Conservation (phyloP, 2,113 vertebrate species). For the Hypomesus transpacificus region DNA sequence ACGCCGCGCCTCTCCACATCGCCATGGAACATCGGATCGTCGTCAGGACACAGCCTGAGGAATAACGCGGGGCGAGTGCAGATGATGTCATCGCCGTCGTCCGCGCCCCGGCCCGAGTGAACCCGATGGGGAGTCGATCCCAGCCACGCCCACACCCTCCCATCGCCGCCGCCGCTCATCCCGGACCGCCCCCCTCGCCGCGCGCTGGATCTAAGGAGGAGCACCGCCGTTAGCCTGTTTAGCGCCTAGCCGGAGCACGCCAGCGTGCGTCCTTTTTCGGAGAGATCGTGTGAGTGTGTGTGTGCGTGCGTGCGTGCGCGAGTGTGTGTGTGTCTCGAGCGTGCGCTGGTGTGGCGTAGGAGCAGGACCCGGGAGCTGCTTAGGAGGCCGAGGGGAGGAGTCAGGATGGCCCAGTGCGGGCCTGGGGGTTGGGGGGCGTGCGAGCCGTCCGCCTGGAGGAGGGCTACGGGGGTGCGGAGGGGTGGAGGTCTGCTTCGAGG, state of each 20-base stretch:
- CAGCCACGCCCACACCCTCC: slow-evolving; percentile 53
- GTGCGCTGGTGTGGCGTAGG: background rate
- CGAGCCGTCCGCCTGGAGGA: background rate
- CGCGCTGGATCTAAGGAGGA: slow-evolving; percentile 76
- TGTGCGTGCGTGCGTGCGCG: background rate
- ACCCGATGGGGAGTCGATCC: slow-evolving; percentile 75
- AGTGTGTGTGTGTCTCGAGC: background rate
- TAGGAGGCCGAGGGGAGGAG: slow-evolving; percentile 7
- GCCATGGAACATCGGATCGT: slow-evolving; percentile 78
- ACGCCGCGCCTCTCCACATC: slow-evolving; percentile 61
- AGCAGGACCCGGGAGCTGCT: background rate
- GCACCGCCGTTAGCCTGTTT: background rate
- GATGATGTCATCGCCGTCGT: slow-evolving; percentile 66
- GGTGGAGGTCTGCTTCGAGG: slow-evolving; percentile 59
- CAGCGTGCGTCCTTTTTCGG: background rate
- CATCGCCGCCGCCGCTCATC: slow-evolving; percentile 31
- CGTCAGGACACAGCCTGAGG: slow-evolving; percentile 75
- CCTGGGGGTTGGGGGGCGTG: slow-evolving; percentile 60
- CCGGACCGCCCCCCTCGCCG: too few species aligned
- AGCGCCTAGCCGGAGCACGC: background rate
- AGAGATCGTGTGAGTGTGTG: background rate
- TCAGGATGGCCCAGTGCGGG: slow-evolving; percentile 78
- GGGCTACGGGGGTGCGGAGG: background rate
- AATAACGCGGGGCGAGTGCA: slow-evolving; percentile 69
- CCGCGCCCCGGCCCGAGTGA: slow-evolving; percentile 47